Evolutionary conservation across 2,113 vertebrate species (phyloP), one percentile per base, ranked within the genome.

Genomic region (Nibea albiflora): DNA sequence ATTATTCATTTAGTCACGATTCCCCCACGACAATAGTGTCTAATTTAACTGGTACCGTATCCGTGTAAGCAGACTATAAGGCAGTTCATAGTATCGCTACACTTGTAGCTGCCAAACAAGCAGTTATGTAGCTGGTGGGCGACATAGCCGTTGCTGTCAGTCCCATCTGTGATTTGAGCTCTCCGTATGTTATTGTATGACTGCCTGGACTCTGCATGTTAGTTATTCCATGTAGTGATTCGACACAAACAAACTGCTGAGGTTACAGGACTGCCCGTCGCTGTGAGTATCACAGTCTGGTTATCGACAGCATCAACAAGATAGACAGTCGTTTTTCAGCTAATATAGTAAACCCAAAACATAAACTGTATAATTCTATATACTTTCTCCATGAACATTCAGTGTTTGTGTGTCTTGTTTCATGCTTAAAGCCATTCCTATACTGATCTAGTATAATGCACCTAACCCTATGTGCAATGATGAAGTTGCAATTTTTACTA

Each of bases 81-180:
- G 35, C 35, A 61, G 9, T 39, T 15, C 1, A 20, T 39, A 20
- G 17, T 35, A 63, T 39, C 60, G 12, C 35, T 44, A 22, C 35
- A 64, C 9, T 64, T 62, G 31, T 11, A 56, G 11, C 14, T 26
- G 57, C 58, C 17, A 4, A 20, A 69, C 12, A 69, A 69, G 20
- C 28, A 67, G 46, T 28, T 57, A 16, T 11, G 20, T 22, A 56
- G 53, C 53, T 56, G 22, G 53, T 12, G 4, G 22, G 22, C 12
- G 2, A 56, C 22, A 14, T 12, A 56, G 53, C 22, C 7, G 1
- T 56, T 52, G 31, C 47, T 26, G 57, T 61, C 22, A 22, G 47
- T 44, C 22, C 75, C 76, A 70, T 78, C 57, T 70, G 65, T 28
- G 76, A 28, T 46, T 14, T 24, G 26, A 68, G 65, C 46, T 20